A percentile compares a stretch with the other conserved stretches of the same genome.
These are phyloP conservation scores for Sebastes hopkinsi DNA, from an alignment of 2,797 vertebrate species.

Conservation along the genomic window DNA sequence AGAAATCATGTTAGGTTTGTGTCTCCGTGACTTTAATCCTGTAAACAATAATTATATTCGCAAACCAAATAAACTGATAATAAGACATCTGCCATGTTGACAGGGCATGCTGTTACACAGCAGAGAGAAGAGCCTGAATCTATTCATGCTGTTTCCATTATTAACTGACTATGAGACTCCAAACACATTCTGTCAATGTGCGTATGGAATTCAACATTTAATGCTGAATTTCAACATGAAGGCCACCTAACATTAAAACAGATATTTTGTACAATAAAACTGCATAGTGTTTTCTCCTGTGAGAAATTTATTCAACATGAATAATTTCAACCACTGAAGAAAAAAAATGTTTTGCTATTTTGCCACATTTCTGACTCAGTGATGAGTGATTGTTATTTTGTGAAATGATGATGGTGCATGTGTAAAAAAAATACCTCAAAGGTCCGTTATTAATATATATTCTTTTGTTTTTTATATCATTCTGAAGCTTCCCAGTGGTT, in stretches of 20 bases:
- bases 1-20: slow-evolving; percentile 35
- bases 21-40: slow-evolving; percentile 11
- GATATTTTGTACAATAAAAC: neutral
- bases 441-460: too few species aligned
- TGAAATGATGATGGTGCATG: slow-evolving; percentile 30
- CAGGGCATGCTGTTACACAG: neutral
- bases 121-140: neutral
- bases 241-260: neutral
- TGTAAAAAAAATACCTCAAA: neutral
- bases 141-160: slow-evolving; percentile 5
- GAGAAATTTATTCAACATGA: slow-evolving; percentile 46
- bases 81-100: slow-evolving; percentile 9
- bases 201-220: neutral
- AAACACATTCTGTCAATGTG: neutral
- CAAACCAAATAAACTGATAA: neutral
- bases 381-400: slow-evolving; percentile 27
- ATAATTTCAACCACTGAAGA: slow-evolving; percentile 32
- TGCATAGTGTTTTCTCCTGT: neutral
- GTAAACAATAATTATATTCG: slow-evolving; percentile 1
- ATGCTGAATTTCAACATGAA: neutral
- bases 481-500: too few species aligned
- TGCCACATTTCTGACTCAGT: slow-evolving; percentile 7
- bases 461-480: too few species aligned
- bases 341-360: slow-evolving; percentile 15
- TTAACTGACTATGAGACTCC: neutral